Evolutionary conservation across 1,140 invertebrate species (phyloP), one percentile per base, ranked within the genome.

Genomic region (Colletes gigas): DNA sequence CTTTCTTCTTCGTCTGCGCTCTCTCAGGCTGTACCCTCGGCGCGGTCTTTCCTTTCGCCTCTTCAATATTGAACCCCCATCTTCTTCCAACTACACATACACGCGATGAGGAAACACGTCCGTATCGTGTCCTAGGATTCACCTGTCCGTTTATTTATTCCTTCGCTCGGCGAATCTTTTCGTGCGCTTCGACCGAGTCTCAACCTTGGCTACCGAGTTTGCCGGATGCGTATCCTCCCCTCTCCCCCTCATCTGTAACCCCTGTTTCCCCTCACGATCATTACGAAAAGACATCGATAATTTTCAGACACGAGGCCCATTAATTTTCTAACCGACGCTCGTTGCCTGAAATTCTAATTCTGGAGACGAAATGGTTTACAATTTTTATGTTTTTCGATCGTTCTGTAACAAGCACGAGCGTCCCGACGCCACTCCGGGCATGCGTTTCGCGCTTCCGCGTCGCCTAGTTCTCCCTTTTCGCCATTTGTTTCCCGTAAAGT

Each of bases 111-210:
- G 19, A 70, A 74, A 17, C 21, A n/a, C 52, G 39, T 5, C 17
- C 55, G n/a, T 52, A 60, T 57, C 54, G 54, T 59, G 60, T 21
- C n/a, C 47, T 54, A 30, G 52, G 75, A n/a, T 63, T 81, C 69
- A 57, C 54, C 70, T 80, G 85, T 87, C 82, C 55, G 82, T 63
- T 74, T 84, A 84, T 84, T 80, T 86, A 87, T 85, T 73, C 83
- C 76, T 54, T 75, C 60, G 54, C 59, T 55, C 47, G 44, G 9
- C 78, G 57, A 84, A 74, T 44, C 30, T 50, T 62, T 17, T 3
- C n/a, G 52, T n/a, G 30, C 41, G 30, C 50, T 6, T 12, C 30
- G 30, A 30, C 30, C 30, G 30, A 30, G 60, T 65, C 73, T 50
- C 55, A 66, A 75, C 73, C 50, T 50, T 30, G 39, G 73, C 73